Conservation (phyloP, 2,888 invertebrate genomes). For the Temnothorax rugatulus region DNA sequence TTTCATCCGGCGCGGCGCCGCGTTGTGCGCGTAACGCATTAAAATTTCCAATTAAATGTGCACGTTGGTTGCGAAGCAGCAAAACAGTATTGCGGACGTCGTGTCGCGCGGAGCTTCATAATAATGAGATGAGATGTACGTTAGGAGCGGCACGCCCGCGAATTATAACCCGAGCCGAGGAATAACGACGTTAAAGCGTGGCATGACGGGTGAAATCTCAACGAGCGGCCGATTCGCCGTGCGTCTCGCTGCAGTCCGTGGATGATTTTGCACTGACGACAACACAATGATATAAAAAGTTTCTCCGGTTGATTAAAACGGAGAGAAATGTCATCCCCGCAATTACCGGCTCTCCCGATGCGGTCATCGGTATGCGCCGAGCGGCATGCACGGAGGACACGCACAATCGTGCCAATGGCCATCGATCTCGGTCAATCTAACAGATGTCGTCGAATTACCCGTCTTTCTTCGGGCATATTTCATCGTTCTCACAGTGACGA, state of each 20-base stretch:
- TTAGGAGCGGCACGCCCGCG: constrained; percentile 39
- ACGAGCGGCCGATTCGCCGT: constrained; percentile 28
- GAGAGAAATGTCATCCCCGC: constrained; percentile 46
- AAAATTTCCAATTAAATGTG: constrained; percentile 20
- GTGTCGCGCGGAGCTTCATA: not conserved
- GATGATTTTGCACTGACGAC: constrained; percentile 51
- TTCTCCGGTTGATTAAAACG: constrained; percentile 46
- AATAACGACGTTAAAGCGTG: constrained; percentile 64
- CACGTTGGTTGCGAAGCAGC: not conserved
- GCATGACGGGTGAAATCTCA: constrained; percentile 66
- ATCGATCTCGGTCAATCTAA: constrained; percentile 48
- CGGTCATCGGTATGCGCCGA: constrained; percentile 18
- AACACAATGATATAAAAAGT: constrained; percentile 30
- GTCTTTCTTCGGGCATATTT: not conserved
- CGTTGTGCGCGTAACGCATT: not conserved
- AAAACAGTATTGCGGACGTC: not conserved
- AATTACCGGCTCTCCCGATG: constrained; percentile 18
- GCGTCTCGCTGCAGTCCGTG: constrained; percentile 43
- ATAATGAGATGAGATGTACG: constrained; percentile 34
- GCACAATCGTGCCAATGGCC: constrained; percentile 30
- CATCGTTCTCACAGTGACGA: not conserved
- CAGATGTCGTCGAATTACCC: constrained; percentile 42
- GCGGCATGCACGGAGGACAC: not conserved
- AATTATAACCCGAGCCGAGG: constrained; percentile 31
- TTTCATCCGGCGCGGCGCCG: not conserved